These are phyloP conservation scores for Girardinichthys multiradiatus DNA, from an alignment of 2,113 vertebrate genomes.

Conservation along the genomic window DNA sequence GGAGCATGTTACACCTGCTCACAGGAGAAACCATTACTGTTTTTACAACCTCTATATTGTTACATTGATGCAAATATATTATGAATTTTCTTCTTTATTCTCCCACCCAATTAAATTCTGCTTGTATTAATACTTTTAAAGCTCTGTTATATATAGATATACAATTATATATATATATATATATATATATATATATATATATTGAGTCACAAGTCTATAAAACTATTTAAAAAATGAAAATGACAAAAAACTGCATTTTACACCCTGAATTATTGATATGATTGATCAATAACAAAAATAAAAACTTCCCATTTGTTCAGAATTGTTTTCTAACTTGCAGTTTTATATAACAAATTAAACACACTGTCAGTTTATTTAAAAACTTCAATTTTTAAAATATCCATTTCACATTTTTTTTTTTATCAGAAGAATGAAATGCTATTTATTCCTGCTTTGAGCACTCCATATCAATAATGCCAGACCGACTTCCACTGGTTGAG, in stretches of 20 bases:
- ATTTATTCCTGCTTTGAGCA: constrained; percentile 36
- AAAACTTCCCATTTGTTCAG: constrained; percentile 2
- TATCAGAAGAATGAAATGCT: constrained; percentile 21
- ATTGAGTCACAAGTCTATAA: no score
- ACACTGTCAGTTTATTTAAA: not conserved
- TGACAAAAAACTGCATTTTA: no score
- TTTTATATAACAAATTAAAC: constrained; percentile 14
- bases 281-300: constrained; percentile 11
- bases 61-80: constrained; percentile 7
- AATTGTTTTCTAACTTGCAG: constrained; percentile 33
- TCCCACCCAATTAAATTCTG: not conserved
- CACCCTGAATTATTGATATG: no score
- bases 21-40: constrained; percentile 14
- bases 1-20: constrained; percentile 32
- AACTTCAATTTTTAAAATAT: constrained; percentile 7
- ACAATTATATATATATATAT: not conserved
- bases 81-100: not conserved
- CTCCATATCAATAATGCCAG: constrained; percentile 62
- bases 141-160: no score
- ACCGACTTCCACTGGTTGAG: constrained; percentile 51
- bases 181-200: not conserved
- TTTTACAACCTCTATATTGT: constrained; percentile 7
- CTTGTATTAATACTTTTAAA: not conserved
- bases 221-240: no score
- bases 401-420: constrained; percentile 25